A percentile compares a stretch with the other conserved stretches of the same genome.
Evolutionary conservation across 2,888 invertebrate species (phyloP).

Genomic region (Sycophila texana): DNA sequence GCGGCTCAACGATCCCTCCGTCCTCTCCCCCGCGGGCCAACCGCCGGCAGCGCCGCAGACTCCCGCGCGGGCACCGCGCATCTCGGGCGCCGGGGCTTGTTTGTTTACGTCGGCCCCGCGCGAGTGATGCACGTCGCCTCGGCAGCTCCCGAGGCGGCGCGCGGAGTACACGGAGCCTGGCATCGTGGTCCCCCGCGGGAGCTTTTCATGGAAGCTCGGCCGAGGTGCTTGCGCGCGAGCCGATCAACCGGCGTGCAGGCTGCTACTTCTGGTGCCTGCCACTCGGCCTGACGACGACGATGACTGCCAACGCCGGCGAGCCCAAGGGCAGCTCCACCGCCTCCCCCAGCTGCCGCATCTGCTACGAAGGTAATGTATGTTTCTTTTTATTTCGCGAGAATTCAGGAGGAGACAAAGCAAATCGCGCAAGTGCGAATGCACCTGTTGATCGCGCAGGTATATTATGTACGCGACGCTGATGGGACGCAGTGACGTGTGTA

Average conservation of each 20-base stretch:
- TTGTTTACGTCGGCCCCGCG: not conserved
- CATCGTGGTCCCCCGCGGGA: constrained; percentile 18
- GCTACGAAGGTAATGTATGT: constrained; percentile 74
- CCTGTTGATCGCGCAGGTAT: no score
- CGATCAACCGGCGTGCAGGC: not conserved
- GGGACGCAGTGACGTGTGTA: no score
- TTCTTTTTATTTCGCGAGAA: no score
- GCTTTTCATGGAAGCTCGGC: constrained; percentile 51
- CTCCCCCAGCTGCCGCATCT: constrained; percentile 75
- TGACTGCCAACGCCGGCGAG: constrained; percentile 32
- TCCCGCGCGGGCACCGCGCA: no score
- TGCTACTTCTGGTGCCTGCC: not conserved
- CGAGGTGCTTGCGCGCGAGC: not conserved
- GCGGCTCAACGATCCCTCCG: no score
- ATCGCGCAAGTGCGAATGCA: no score
- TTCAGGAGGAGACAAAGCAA: no score
- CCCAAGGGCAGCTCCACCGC: not conserved
- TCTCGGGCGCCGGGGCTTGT: no score
- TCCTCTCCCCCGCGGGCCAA: no score
- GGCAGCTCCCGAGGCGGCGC: not conserved
- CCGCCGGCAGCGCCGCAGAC: no score
- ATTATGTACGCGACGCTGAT: no score
- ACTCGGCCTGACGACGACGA: constrained; percentile 27
- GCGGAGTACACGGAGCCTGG: not conserved
- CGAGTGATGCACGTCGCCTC: not conserved